A percentile compares a stretch with the other conserved stretches of the same genome.
These are phyloP conservation scores for Creontiades dilutus DNA, from an alignment of 2,888 invertebrate genomes.

Conservation along the genomic window DNA sequence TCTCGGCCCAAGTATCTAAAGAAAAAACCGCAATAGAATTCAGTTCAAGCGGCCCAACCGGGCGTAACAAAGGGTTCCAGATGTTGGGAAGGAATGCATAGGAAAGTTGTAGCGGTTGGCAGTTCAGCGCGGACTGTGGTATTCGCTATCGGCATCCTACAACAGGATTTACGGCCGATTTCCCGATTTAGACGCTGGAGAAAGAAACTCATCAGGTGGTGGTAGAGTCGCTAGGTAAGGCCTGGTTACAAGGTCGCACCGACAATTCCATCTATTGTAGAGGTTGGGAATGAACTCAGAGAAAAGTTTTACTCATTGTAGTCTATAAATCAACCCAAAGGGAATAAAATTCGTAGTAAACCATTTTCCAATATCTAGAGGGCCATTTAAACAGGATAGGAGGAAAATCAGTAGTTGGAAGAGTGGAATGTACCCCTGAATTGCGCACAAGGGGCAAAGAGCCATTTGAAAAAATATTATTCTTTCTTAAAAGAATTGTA, in stretches of 20 bases:
- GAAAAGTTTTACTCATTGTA: too few species aligned
- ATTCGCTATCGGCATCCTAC: neutral
- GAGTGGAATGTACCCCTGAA: too few species aligned
- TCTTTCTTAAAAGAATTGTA: too few species aligned
- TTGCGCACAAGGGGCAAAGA: too few species aligned
- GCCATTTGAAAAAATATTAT: too few species aligned
- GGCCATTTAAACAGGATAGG: too few species aligned
- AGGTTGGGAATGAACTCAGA: too few species aligned
- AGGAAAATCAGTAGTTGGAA: too few species aligned
- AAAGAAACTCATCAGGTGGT: slow-evolving; percentile 8
- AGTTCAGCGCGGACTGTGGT: neutral
- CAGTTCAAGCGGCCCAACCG: neutral
- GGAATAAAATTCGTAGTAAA: too few species aligned
- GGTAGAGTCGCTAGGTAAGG: slow-evolving; percentile 8
- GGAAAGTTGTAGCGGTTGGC: neutral
- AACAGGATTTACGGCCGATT: slow-evolving; percentile 36
- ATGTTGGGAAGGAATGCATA: slow-evolving; percentile 5
- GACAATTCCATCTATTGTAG: neutral
- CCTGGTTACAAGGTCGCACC: neutral
- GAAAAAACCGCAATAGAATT: slow-evolving; percentile 35
- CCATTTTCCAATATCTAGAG: too few species aligned
- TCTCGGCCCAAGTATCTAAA: neutral
- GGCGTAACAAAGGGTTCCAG: neutral
- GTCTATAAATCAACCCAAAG: too few species aligned
- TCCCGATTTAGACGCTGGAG: slow-evolving; percentile 8